These are phyloP conservation scores for Calephelis nemesis DNA, from an alignment of 1,140 invertebrate species.

Conservation along the genomic window DNA sequence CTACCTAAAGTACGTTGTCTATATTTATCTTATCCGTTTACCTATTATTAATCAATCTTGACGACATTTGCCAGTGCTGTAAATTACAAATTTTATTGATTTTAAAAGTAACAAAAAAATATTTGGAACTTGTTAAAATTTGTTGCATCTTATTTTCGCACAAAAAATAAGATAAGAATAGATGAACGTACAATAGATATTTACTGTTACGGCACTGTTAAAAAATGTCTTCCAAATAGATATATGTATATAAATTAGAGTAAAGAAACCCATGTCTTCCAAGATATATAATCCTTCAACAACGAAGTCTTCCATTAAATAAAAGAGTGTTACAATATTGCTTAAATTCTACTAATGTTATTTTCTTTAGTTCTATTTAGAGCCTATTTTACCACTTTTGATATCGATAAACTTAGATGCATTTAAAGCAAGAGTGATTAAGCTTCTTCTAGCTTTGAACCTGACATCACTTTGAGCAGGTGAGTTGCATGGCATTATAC, in stretches of 20 bases:
- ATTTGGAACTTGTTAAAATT: no score
- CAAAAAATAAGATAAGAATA: constrained; percentile 24
- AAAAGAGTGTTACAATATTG: constrained; percentile 28
- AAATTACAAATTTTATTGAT: no score
- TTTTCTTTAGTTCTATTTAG: background rate
- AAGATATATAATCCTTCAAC: constrained; percentile 48
- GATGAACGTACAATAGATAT: constrained; percentile 30
- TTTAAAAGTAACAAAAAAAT: no score
- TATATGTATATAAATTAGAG: constrained; percentile 51
- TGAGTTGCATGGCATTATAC: no score
- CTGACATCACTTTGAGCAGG: no score
- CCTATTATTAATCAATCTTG: no score
- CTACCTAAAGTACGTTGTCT: constrained; percentile 2
- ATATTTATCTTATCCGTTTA: background rate
- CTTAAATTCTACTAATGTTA: constrained; percentile 26
- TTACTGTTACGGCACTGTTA: constrained; percentile 35
- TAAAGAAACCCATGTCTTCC: constrained; percentile 61
- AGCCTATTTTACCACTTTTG: background rate
- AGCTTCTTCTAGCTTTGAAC: no score
- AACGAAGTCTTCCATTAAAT: constrained; percentile 72
- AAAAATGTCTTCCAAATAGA: constrained; percentile 52
- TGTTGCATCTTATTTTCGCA: background rate
- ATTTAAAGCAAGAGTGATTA: no score
- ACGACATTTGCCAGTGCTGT: no score
- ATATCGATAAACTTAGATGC: no score